phyloP scores from a whole-genome alignment of 2,113 vertebrate species.

The Seriola rivoliana region DNA sequence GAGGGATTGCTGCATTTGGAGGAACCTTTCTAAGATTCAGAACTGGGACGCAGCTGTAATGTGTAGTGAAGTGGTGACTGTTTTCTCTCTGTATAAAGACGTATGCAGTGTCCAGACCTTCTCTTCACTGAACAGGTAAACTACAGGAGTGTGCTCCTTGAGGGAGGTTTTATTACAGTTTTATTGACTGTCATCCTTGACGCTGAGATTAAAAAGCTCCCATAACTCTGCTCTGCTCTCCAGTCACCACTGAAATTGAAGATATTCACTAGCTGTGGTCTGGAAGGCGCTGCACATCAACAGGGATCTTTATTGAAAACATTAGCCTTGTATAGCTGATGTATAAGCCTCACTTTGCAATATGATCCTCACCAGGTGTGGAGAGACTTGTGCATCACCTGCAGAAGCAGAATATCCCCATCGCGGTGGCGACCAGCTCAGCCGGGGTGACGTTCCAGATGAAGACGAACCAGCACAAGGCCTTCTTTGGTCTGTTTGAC shows the following conservation, averaged over 20 bases:
- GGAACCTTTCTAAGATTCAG: no score
- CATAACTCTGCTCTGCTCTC: neutral
- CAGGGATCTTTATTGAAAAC: neutral
- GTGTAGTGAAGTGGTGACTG: no score
- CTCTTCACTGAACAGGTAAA: neutral
- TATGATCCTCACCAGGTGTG: slow-evolving; percentile 74
- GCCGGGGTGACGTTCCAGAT: slow-evolving; percentile 78
- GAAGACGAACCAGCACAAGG: slow-evolving; percentile 88
- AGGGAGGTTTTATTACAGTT: slow-evolving; percentile 27
- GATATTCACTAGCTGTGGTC: neutral
- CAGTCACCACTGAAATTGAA: neutral
- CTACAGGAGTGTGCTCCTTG: neutral
- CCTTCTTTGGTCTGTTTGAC: slow-evolving; percentile 88
- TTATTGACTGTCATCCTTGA: slow-evolving; percentile 25
- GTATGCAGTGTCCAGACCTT: neutral
- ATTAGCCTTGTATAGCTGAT: neutral
- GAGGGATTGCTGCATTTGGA: no score
- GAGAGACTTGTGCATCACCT: slow-evolving; percentile 89
- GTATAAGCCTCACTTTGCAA: no score
- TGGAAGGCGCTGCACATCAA: neutral
- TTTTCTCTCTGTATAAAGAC: neutral
- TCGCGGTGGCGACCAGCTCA: slow-evolving; percentile 92
- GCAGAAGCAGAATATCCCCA: slow-evolving; percentile 84
- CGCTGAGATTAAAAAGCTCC: slow-evolving; percentile 18
- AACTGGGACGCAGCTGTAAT: no score